A percentile compares a stretch with the other conserved stretches of the same genome.
Conservation (phyloP, 2,797 vertebrate species). For the Fistularia tabacaria region DNA sequence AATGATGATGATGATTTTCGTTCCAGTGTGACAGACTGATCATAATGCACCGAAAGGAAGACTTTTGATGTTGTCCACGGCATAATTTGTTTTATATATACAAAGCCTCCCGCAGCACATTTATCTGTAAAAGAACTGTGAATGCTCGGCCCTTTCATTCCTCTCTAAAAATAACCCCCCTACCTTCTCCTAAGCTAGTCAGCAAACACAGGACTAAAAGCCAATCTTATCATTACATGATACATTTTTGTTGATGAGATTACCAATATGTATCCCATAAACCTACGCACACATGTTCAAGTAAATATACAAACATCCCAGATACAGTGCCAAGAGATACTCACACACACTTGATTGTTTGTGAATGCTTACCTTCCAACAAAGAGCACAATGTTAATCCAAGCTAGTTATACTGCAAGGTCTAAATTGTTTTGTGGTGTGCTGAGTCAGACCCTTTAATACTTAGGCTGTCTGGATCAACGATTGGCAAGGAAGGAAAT, state of each 20-base stretch:
- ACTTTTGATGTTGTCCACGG: slow-evolving; percentile 32
- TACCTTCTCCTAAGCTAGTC: slow-evolving; percentile 56
- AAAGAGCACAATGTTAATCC: background rate
- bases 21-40: slow-evolving; percentile 25
- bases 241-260: slow-evolving; percentile 63
- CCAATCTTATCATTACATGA: slow-evolving; percentile 67
- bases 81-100: slow-evolving; percentile 73
- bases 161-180: slow-evolving; percentile 41
- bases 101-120: slow-evolving; percentile 42
- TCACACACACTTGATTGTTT: background rate
- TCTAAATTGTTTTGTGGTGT: no score
- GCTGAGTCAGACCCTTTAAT: no score
- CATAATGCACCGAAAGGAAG: slow-evolving; percentile 36
- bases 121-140: slow-evolving; percentile 53
- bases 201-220: slow-evolving; percentile 56
- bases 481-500: no score
- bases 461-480: no score
- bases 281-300: slow-evolving; percentile 44
- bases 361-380: background rate
- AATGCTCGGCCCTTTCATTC: slow-evolving; percentile 62
- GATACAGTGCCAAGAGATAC: background rate
- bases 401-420: no score
- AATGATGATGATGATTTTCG: slow-evolving; percentile 25
- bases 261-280: slow-evolving; percentile 43
- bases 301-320: slow-evolving; percentile 41